phyloP scores from a whole-genome alignment of 1,140 invertebrate species.

The Calephelis virginiensis region DNA sequence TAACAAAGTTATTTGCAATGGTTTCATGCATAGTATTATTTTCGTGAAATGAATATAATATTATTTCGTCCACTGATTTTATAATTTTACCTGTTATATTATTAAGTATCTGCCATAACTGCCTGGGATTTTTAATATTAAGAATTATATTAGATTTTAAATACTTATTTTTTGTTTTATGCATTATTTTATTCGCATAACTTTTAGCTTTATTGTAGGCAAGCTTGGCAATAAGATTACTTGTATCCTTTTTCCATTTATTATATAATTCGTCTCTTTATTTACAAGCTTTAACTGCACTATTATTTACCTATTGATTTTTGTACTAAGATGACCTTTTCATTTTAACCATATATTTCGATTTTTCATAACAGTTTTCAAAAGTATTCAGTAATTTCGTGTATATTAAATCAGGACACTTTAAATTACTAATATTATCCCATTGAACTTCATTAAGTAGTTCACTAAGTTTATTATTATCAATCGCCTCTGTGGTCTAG shows the following conservation, averaged over 20 bases:
- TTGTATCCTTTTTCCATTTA: slow-evolving; percentile 27
- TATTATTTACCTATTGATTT: slow-evolving; percentile 23
- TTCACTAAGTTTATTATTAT: not conserved
- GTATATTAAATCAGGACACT: slow-evolving; percentile 7
- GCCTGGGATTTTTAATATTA: slow-evolving; percentile 19
- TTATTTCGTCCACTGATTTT: slow-evolving; percentile 19
- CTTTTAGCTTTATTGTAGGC: slow-evolving; percentile 26
- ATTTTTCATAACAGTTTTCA: slow-evolving; percentile 23
- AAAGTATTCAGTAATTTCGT: slow-evolving; percentile 13
- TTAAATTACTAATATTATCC: not conserved
- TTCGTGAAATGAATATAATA: slow-evolving; percentile 5
- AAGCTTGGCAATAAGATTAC: too few species aligned
- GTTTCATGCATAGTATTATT: not conserved
- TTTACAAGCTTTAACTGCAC: slow-evolving; percentile 21
- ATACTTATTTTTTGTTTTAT: slow-evolving; percentile 18
- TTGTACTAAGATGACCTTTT: not conserved
- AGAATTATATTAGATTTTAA: not conserved
- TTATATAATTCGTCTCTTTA: slow-evolving; percentile 24
- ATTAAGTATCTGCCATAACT: too few species aligned
- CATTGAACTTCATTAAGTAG: slow-evolving; percentile 4
- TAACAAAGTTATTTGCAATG: slow-evolving; percentile 22
- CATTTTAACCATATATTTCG: slow-evolving; percentile 20
- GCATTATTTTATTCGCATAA: slow-evolving; percentile 20
- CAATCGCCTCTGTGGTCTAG: too few species aligned
- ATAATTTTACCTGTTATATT: slow-evolving; percentile 22